Base-by-base conservation (phyloP, 2,888 invertebrate species). In the Rotaria magnacalcarata region DNA sequence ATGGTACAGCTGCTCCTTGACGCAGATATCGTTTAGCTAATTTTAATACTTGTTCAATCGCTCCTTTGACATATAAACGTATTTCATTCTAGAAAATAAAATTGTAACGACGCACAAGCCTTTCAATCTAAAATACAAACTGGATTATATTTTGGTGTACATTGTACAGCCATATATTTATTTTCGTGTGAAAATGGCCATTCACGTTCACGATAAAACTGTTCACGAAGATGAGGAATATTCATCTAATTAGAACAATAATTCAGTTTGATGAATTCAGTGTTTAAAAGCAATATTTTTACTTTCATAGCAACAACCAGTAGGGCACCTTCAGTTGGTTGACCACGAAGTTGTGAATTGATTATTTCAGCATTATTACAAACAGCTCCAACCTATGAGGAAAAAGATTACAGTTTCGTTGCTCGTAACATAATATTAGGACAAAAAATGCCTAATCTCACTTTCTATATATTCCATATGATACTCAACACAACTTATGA, bases 251-350 rank as follows among this genome's bases (percentile, higher is more conserved):
- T 4, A 27, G 27, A 27, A 8, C n/a, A 52, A 19, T 4, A 41
- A 84, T 43, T 4, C n/a, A 8, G 24, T n/a, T 34, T 67, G 1
- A 2, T 67, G 19, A 2, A 4, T 67, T 19, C 19, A 14, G 21
- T 16, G 5, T 8, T 75, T 27, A 80, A 84, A 21, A 75, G 50
- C 75, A 85, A 58, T 47, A 85, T n/a, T 47, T 84, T 85, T 88
- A 93, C 93, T 92, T 98, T 99, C 93, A 95, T 94, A 11, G 96
- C 96, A 84, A 94, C 95, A 0, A 96, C 95, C 41, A 99, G 92
- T 10, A 99, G 91, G 0, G 99, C 98, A 88, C 98, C 98, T 93
- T 99, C 99, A 34, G 99, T 99, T 84, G 99, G 99, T 90, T 97
- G 90, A 0, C 99, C 99, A 89, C 95, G 93, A 85, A 98, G 90